These are phyloP conservation scores for Amphipoea lucens DNA, from an alignment of 2,888 invertebrate species.

Conservation along the genomic window DNA sequence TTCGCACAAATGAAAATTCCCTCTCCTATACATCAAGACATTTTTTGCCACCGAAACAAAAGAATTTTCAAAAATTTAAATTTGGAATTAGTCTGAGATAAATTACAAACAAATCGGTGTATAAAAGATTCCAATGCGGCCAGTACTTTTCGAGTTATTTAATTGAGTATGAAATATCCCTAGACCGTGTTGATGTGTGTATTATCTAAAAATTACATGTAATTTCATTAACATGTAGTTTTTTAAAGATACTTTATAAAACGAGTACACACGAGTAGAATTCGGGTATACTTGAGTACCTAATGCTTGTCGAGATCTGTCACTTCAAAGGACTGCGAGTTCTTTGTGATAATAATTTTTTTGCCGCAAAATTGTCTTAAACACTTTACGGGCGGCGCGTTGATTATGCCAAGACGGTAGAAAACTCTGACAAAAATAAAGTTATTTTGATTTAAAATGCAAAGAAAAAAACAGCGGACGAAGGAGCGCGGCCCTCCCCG, in stretches of 20 bases:
- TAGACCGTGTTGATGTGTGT: no score
- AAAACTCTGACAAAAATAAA: conserved; percentile 86
- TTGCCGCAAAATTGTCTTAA: conserved; percentile 84
- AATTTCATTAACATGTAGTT: background rate
- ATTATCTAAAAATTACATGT: no score
- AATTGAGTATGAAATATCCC: no score
- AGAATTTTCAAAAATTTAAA: no score
- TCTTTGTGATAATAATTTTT: conserved; percentile 82
- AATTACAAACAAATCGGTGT: no score
- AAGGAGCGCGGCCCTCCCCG: conserved; percentile 69
- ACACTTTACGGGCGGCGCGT: conserved; percentile 82
- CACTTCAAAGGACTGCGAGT: conserved; percentile 79
- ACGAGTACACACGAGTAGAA: conserved; percentile 2
- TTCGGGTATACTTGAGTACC: background rate
- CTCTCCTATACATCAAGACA: no score
- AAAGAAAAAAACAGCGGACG: conserved; percentile 81
- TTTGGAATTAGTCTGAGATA: no score
- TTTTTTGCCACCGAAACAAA: no score
- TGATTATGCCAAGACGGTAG: conserved; percentile 86
- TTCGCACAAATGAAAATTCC: no score
- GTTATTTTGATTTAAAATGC: conserved; percentile 89
- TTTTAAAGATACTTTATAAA: conserved; percentile 5
- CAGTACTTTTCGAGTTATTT: no score
- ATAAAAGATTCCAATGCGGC: no score
- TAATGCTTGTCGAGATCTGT: conserved; percentile 64